phyloP scores from a whole-genome alignment of 2,797 vertebrate genomes.

The Acanthornis magna region DNA sequence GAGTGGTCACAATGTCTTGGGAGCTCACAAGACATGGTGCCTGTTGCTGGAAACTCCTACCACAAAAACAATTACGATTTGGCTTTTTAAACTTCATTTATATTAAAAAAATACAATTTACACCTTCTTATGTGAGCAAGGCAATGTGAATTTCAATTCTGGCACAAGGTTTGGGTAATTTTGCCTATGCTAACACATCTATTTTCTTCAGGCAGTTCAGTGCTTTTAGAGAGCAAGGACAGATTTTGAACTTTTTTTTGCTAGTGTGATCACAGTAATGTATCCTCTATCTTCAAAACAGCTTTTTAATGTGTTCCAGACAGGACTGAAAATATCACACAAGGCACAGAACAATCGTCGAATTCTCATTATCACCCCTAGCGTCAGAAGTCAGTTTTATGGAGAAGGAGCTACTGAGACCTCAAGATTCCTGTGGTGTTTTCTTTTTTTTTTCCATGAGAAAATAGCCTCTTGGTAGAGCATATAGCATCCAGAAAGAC shows the following conservation, averaged over 20 bases:
- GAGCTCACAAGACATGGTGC: neutral
- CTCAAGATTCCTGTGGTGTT: constrained; percentile 33
- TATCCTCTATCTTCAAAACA: constrained; percentile 47
- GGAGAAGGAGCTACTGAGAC: constrained; percentile 29
- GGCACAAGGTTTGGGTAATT: neutral
- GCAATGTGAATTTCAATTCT: neutral
- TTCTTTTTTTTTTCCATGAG: neutral
- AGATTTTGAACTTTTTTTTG: constrained; percentile 37
- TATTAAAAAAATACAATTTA: neutral
- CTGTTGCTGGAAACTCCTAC: neutral
- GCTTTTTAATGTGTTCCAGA: constrained; percentile 50
- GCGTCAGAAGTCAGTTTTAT: constrained; percentile 47
- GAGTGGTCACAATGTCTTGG: neutral
- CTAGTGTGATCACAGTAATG: constrained; percentile 50
- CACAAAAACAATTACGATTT: neutral
- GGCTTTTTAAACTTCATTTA: neutral
- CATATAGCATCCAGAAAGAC: constrained; percentile 15
- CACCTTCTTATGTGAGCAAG: neutral
- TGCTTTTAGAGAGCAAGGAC: constrained; percentile 14
- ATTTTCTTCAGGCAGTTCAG: constrained; percentile 8
- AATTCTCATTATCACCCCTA: constrained; percentile 56
- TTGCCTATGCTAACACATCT: constrained; percentile 8
- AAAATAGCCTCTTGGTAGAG: constrained; percentile 33
- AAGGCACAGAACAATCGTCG: constrained; percentile 57
- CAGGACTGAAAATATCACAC: constrained; percentile 49